Base-by-base conservation (phyloP, 2,113 vertebrate genomes). In the Psittacula cyanocephala region DNA sequence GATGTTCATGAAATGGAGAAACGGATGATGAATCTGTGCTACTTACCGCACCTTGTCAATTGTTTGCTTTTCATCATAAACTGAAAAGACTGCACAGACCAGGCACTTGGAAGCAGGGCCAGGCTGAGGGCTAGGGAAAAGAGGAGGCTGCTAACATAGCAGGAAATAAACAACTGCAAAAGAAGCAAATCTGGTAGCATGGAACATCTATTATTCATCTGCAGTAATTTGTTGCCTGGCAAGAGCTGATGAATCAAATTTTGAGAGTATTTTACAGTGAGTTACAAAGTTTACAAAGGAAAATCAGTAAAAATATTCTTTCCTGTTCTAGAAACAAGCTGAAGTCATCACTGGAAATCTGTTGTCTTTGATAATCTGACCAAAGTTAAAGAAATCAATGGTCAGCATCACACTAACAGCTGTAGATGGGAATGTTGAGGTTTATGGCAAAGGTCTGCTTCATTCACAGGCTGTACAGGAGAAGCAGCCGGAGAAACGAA, bases 241-340 rank as follows among this genome's bases (percentile, higher is more conserved):
- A 90, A 88, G 86, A 77, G 69, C 55, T 83, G 86, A 78, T 81
- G 72, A 71, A 93, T 78, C 83, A 43, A 70, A 75, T 78, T 81
- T n/a, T 71, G 65, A 43, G 80, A 33, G 64, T 27, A 17, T 86
- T 94, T 93, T 49, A n/a, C 6, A 57, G 59, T 1, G 9, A 88
- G 31, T 63, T 83, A 65, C 71, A 44, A 65, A 62, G 41, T 77
- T 67, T 77, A 24, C 17, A 49, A n/a, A 72, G 50, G n/a, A 63
- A 76, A 88, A 69, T 10, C 8, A 43, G 63, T 46, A 46, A 59
- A 85, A 86, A 77, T 39, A n/a, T 23, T 62, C 2, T 2, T 69
- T 62, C 5, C 16, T 82, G 27, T 17, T 72, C 27, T 47, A 78
- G 50, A 29, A 91, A 71, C 7, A 22, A 68, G 16, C 1, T 41